Evolutionary conservation across 2,113 vertebrate genomes (phyloP), one percentile per base, ranked within the genome.

Genomic region (Pluvianellus socialis): DNA sequence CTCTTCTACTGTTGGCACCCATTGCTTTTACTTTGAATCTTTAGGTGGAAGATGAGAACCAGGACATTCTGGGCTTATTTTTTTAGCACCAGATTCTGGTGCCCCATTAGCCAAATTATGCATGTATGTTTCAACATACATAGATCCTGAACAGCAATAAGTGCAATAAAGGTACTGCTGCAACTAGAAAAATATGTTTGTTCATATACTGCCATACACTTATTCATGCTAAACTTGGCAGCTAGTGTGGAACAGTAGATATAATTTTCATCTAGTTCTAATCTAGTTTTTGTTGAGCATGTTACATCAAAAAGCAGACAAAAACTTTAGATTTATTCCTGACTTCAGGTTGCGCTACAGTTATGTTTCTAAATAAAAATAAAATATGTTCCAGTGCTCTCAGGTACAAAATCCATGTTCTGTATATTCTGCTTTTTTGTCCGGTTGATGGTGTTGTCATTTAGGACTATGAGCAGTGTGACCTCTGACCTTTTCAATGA

Each of bases 381-480:
- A 79, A 77, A 85, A 70, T 38, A 50, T 70, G 42, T 97, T 96
- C 80, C 75, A 93, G 28, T 92, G 74, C 55, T 85, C 95, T 97
- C 92, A 95, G 87, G 92, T 96, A 71, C n/a, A 89, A 35, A 65
- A 77, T 38, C 70, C 18, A 53, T 47, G 10, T 73, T 91, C 40
- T 96, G 38, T 92, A 63, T 92, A 91, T 92, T 94, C 79, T 95
- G 33, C 38, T 79, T 62, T n/a, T 92, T 96, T 88, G 44, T 85
- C 28, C 81, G 18, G 40, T 79, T 85, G 56, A 76, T 93, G 19
- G 12, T 90, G 1, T 93, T 93, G 84, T 87, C 14, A 65, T 93
- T 91, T 62, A 93, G 83, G 62, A 66, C 86, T 79, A 56, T 85
- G 40, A 88, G 8, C 49, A 89, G 26, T 82, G 45, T 95, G 52